Conservation (phyloP, 1,140 invertebrate species). For the Solenopsis invicta region DNA sequence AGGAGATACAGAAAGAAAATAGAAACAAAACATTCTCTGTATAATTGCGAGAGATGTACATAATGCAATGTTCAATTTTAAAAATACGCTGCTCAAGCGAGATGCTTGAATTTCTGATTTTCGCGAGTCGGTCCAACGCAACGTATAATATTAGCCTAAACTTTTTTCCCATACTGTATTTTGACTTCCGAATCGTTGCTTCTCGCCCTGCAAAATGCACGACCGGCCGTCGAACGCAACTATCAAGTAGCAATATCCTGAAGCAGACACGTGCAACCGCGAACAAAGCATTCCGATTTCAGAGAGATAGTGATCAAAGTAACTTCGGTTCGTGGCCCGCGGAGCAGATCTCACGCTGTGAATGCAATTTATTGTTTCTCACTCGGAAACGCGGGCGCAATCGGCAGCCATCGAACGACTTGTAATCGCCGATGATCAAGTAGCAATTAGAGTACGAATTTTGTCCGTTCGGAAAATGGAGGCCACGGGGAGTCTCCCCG, state of each 20-base stretch:
- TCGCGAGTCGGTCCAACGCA: not conserved
- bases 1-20: not conserved
- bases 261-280: constrained; percentile 80
- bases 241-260: constrained; percentile 83
- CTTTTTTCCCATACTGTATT: constrained; percentile 65
- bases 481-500: constrained; percentile 49
- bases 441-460: constrained; percentile 55
- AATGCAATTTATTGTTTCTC: constrained; percentile 73
- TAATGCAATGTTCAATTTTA: no score
- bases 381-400: constrained; percentile 50
- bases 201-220: constrained; percentile 73
- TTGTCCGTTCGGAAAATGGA: constrained; percentile 41
- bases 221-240: constrained; percentile 69
- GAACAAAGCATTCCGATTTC: constrained; percentile 75
- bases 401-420: constrained; percentile 53
- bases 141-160: not conserved
- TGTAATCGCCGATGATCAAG: constrained; percentile 62
- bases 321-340: constrained; percentile 74
- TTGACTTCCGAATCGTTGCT: constrained; percentile 72
- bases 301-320: constrained; percentile 75
- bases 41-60: not conserved
- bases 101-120: not conserved
- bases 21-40: not conserved
- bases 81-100: not conserved
- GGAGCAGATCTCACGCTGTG: constrained; percentile 57